Evolutionary conservation across 2,888 invertebrate species (phyloP).

Genomic region (Pollenia labialis): DNA sequence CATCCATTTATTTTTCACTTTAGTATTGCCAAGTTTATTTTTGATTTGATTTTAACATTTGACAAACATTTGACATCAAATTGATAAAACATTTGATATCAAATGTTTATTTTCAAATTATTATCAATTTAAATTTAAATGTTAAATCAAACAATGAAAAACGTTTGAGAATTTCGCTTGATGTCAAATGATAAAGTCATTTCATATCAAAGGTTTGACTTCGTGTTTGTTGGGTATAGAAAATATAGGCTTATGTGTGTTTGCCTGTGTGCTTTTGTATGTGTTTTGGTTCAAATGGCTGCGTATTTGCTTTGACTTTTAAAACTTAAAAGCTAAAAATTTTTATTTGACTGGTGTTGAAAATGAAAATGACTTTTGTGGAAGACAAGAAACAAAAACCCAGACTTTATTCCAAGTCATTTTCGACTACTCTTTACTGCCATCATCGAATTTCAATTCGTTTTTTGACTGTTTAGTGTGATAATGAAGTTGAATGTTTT

Average conservation of each 20-base stretch:
- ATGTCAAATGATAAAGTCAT: too few species aligned
- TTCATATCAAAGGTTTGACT: too few species aligned
- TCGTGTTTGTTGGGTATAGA: too few species aligned
- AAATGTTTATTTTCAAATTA: too few species aligned
- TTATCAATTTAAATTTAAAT: too few species aligned
- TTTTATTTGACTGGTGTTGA: conserved; percentile 9
- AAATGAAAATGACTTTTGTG: conserved; percentile 27
- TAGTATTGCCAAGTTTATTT: too few species aligned
- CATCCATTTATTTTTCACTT: too few species aligned
- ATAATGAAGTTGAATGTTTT: conserved; percentile 58
- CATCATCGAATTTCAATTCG: neutral
- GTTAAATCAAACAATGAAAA: too few species aligned
- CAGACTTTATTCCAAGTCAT: neutral
- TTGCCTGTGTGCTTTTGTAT: neutral
- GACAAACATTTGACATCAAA: too few species aligned
- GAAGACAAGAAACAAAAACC: neutral
- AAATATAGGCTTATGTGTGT: conserved; percentile 17
- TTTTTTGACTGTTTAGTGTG: neutral
- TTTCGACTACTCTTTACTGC: neutral
- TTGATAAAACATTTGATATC: too few species aligned
- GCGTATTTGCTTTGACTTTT: conserved; percentile 1
- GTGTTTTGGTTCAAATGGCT: neutral
- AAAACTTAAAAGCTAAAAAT: conserved; percentile 18
- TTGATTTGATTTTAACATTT: too few species aligned
- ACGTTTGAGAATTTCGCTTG: too few species aligned